These are phyloP conservation scores for Orcinus orca DNA, from an alignment of 2,113 vertebrate genomes.

Conservation along the genomic window DNA sequence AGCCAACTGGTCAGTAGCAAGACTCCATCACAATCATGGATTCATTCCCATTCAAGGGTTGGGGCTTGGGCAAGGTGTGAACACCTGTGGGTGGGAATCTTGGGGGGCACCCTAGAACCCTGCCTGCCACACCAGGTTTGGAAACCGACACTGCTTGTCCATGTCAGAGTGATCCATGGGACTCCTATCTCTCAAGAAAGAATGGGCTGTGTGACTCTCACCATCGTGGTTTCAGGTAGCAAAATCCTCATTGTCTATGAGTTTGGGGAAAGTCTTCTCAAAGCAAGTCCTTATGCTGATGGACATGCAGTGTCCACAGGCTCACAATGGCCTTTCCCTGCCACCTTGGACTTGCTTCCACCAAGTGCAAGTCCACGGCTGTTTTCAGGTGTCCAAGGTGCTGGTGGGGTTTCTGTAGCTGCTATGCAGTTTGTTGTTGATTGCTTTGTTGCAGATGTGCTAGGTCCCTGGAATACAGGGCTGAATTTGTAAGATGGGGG, in stretches of 20 bases:
- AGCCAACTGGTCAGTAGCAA: background rate
- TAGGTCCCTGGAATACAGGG: background rate
- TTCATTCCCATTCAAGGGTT: background rate
- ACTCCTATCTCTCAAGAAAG: background rate
- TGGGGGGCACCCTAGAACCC: background rate
- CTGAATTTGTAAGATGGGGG: background rate
- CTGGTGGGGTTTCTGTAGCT: background rate
- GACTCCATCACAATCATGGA: background rate
- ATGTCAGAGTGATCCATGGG: background rate
- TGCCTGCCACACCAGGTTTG: background rate
- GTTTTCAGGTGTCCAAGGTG: background rate
- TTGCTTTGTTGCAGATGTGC: background rate
- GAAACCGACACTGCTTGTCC: background rate
- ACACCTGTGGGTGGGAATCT: background rate
- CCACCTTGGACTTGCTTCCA: background rate
- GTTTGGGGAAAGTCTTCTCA: background rate
- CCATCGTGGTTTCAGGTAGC: background rate
- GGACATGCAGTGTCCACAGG: background rate
- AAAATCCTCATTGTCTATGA: background rate
- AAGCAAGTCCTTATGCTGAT: background rate
- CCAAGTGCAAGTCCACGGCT: background rate
- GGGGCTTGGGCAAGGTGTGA: background rate
- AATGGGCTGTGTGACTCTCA: background rate
- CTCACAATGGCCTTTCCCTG: background rate
- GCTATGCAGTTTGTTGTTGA: background rate